Evolutionary conservation across 1,140 invertebrate species (phyloP).

Genomic region (Aphis craccivora): DNA sequence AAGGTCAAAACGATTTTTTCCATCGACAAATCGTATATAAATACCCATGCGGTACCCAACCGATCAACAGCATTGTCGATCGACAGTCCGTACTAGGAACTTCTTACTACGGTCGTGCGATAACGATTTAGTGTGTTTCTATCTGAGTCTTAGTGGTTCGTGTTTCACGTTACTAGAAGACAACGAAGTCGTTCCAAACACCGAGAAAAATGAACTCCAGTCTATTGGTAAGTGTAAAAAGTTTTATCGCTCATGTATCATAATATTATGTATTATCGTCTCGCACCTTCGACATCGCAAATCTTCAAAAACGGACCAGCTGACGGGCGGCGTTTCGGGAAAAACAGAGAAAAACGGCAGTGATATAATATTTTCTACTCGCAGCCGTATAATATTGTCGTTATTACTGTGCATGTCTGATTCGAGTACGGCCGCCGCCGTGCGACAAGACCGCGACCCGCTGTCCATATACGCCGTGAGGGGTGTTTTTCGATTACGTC

Average conservation of each 20-base stretch:
- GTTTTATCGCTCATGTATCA: neutral
- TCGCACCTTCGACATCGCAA: too few relatives aligned
- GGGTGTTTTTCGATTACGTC: neutral
- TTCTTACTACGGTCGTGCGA: neutral
- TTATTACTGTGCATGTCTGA: neutral
- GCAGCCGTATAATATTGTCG: neutral
- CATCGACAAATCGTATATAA: neutral
- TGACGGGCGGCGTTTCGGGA: too few relatives aligned
- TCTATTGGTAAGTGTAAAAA: conserved; percentile 9
- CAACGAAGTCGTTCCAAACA: neutral
- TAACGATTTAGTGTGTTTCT: neutral
- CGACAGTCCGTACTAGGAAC: neutral
- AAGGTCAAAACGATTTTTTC: conserved; percentile 22
- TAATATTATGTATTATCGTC: too few relatives aligned
- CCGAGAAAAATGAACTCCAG: neutral
- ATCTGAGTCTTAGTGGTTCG: conserved; percentile 36
- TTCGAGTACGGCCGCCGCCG: neutral
- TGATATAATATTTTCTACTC: neutral
- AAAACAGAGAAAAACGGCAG: too few relatives aligned
- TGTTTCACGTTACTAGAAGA: conserved; percentile 27
- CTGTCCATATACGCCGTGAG: neutral
- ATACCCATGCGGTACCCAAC: neutral
- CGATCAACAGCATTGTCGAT: conserved; percentile 20
- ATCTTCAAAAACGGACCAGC: too few relatives aligned
- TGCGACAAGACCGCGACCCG: neutral